Conservation (phyloP, 2,113 vertebrate species). For the Elgaria multicarinata region DNA sequence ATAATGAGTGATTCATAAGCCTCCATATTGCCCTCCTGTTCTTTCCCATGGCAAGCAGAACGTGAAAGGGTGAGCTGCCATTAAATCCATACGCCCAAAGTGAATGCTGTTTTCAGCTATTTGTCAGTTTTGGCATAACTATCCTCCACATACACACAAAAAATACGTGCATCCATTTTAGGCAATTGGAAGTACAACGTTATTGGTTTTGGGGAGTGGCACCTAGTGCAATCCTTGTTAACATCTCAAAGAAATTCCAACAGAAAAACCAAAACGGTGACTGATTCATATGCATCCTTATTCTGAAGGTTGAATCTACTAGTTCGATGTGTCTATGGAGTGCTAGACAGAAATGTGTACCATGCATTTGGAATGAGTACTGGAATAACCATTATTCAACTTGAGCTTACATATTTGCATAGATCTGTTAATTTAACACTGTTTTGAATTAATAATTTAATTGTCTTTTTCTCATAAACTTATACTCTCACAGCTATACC, state of each 20-base stretch:
- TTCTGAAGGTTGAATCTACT: not conserved
- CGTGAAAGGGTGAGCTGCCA: not conserved
- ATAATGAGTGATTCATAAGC: too few relatives aligned
- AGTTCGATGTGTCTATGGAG: not conserved
- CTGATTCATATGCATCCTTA: conserved; percentile 1
- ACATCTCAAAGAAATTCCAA: conserved; percentile 12
- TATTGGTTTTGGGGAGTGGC: not conserved
- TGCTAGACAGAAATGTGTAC: conserved; percentile 31
- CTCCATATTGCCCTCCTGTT: not conserved
- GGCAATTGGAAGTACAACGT: not conserved
- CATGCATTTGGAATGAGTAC: not conserved
- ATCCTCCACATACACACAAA: not conserved
- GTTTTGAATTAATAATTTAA: not conserved
- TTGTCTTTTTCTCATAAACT: not conserved
- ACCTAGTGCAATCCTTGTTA: not conserved
- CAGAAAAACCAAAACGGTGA: conserved; percentile 13
- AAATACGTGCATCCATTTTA: not conserved
- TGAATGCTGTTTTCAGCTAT: not conserved
- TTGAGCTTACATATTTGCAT: not conserved
- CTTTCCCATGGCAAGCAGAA: not conserved
- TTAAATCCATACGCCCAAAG: not conserved
- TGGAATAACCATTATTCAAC: not conserved
- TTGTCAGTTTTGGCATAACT: not conserved
- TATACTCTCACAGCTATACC: not conserved
- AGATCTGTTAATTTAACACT: too few relatives aligned